phyloP scores from a whole-genome alignment of 2,888 invertebrate genomes.

The Brachypterus glaber region DNA sequence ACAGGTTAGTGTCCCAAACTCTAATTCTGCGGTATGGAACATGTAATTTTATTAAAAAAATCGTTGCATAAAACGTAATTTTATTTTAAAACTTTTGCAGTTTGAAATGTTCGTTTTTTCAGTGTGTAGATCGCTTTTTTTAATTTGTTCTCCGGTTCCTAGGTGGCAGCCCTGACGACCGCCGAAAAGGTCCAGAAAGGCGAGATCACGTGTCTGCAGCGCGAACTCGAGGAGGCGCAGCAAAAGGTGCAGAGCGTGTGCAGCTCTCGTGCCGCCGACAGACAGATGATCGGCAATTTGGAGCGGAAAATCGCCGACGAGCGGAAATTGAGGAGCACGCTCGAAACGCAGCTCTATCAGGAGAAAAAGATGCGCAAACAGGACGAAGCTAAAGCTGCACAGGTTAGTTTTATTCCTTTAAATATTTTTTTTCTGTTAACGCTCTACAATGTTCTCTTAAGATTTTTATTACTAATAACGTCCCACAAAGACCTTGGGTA shows the following conservation, averaged over 20 bases:
- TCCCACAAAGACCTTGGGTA: no score
- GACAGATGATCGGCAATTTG: constrained; percentile 61
- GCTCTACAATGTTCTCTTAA: no score
- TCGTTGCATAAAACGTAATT: no score
- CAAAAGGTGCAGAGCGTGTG: constrained; percentile 67
- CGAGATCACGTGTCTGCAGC: constrained; percentile 69
- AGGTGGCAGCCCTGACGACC: constrained; percentile 52
- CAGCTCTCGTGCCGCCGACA: constrained; percentile 65
- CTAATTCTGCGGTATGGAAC: no score
- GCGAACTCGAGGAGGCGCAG: constrained; percentile 81
- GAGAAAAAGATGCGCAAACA: constrained; percentile 62
- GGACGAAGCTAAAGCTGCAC: constrained; percentile 40
- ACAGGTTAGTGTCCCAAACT: constrained; percentile 46
- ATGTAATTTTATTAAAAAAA: no score
- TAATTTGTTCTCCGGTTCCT: no score
- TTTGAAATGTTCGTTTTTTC: no score
- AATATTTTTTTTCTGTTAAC: not conserved
- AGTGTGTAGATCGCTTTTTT: no score
- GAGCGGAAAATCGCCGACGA: constrained; percentile 83
- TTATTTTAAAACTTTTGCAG: no score
- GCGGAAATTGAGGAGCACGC: constrained; percentile 61
- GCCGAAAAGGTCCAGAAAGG: constrained; percentile 59
- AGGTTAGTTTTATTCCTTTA: constrained; percentile 21
- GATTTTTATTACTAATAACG: no score
- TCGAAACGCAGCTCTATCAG: constrained; percentile 63